Evolutionary conservation across 2,888 invertebrate genomes (phyloP).

Genomic region (Lamellibrachia satsuma): DNA sequence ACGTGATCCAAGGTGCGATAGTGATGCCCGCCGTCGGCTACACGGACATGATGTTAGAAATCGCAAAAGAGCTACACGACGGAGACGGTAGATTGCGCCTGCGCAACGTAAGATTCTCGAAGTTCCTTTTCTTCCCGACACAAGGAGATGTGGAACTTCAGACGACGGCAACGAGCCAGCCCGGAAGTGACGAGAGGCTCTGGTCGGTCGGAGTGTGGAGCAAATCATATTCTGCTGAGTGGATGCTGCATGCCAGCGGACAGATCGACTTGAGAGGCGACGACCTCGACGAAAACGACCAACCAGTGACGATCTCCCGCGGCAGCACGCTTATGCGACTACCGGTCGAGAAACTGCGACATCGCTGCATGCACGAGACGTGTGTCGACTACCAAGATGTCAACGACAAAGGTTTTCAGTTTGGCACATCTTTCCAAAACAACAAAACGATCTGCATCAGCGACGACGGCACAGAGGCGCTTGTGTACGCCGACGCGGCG

Average conservation of each 20-base stretch:
- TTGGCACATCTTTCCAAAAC: neutral
- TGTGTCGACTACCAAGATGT: neutral
- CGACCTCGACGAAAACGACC: neutral
- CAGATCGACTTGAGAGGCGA: neutral
- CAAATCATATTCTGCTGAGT: neutral
- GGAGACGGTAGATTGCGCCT: neutral
- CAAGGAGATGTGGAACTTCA: neutral
- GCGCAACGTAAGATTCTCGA: neutral
- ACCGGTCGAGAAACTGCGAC: neutral
- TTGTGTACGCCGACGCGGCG: neutral
- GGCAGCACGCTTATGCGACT: neutral
- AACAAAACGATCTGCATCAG: neutral
- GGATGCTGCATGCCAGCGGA: neutral
- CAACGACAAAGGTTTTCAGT: neutral
- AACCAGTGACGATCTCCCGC: neutral
- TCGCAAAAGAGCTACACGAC: neutral
- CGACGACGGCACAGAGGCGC: neutral
- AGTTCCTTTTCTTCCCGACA: neutral
- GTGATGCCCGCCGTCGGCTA: neutral
- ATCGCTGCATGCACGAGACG: neutral
- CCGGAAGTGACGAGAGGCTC: conserved; percentile 1
- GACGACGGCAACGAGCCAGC: neutral
- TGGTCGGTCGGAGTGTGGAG: neutral
- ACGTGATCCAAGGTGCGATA: neutral
- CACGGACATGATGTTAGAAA: neutral